phyloP scores from a whole-genome alignment of 1,140 invertebrate species.

The Macrocentrus cingulum region DNA sequence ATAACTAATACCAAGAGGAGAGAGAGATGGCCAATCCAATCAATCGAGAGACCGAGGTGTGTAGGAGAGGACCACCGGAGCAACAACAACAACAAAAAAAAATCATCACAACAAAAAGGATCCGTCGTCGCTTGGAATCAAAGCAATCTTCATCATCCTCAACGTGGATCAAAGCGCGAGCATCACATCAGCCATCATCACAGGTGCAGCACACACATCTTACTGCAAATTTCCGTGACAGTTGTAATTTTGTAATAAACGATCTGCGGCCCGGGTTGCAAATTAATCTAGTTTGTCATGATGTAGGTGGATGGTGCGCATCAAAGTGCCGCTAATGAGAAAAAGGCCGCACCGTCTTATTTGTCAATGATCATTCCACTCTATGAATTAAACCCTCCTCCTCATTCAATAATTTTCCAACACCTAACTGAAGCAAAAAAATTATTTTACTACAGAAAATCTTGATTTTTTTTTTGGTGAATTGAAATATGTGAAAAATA shows the following conservation, averaged over 20 bases:
- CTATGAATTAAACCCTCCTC: slow-evolving; percentile 48
- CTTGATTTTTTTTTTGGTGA: too few relatives aligned
- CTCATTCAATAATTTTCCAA: too few relatives aligned
- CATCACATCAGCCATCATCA: not conserved
- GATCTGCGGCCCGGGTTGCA: slow-evolving; percentile 44
- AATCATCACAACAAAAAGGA: not conserved
- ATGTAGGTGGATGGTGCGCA: slow-evolving; percentile 57
- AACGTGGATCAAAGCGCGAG: not conserved
- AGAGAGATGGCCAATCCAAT: too few relatives aligned
- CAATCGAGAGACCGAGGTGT: too few relatives aligned
- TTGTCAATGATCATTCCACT: slow-evolving; percentile 51
- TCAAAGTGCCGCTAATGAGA: slow-evolving; percentile 61
- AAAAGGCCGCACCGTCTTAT: slow-evolving; percentile 55
- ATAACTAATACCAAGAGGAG: not conserved
- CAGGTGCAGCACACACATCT: not conserved
- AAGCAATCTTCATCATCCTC: slow-evolving; percentile 9
- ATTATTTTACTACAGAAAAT: too few relatives aligned
- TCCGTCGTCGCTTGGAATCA: slow-evolving; percentile 3
- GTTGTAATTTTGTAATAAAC: slow-evolving; percentile 59
- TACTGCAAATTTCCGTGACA: slow-evolving; percentile 39
- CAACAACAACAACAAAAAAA: not conserved
- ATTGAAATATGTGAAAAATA: too few relatives aligned
- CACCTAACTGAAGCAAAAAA: too few relatives aligned
- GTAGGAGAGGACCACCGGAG: slow-evolving; percentile 5
- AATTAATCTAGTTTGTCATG: slow-evolving; percentile 62